Base-by-base conservation (phyloP, 2,888 invertebrate genomes). In the Thecophora atra region DNA sequence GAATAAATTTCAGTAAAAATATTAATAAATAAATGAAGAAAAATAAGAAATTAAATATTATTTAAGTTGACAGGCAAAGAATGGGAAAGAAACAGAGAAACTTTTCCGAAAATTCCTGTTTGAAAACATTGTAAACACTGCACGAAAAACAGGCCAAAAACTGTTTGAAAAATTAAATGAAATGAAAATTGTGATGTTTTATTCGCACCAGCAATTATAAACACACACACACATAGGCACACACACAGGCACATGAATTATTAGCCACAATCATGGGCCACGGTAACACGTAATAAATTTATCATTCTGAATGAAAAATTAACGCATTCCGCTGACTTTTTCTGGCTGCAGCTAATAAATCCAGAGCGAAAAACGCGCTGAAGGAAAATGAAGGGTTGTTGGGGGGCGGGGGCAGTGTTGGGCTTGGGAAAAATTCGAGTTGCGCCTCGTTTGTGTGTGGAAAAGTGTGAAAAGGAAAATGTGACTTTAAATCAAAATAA, bases 271-370 rank as follows among this genome's bases (percentile, higher is more conserved):
- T n/a, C 44, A 54, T 54, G 66, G 54, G 54, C 54, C 66, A 73
- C 58, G 70, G 64, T 70, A 69, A 72, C 69, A 65, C 70, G 67
- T 73, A 63, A 73, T 71, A 73, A 73, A 73, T 73, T 71, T 73
- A 73, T 73, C 68, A 73, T 63, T 66, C 58, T 58, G 37, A 37
- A 37, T 37, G 72, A 66, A 67, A 52, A 72, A 67, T 67, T 67
- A 67, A 66, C 72, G 72, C 67, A 67, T 67, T 67, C 72, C 52
- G 28, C 62, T 17, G 21, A 24, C 51, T 42, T 26, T 24, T 52
- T n/a, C 26, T 70, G 66, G 13, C 52, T 37, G 52, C 30, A 37
- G 54, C 66, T 54, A 67, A 67, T 67, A 67, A 67, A 67, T 67
- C 54, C 67, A 30, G 15, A 21, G 47, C 17, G 47, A 37, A 37